Evolutionary conservation across 1,140 invertebrate species (phyloP).

Genomic region (Drosophila kepulauana): DNA sequence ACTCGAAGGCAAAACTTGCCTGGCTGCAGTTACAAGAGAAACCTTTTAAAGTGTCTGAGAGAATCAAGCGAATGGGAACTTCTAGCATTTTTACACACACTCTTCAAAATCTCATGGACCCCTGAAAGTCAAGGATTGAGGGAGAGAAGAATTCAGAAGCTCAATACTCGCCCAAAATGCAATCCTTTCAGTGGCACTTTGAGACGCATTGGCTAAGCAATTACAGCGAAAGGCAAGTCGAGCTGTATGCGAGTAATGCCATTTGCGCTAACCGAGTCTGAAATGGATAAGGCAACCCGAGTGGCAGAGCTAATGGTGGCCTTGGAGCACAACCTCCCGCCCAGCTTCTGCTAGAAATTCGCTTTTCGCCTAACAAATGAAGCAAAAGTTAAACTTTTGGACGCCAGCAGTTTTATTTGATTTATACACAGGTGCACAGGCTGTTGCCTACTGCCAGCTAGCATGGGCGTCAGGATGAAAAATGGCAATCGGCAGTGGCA

Average conservation of each 20-base stretch:
- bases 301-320: background rate
- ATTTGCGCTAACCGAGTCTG: slow-evolving; percentile 28
- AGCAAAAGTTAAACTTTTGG: slow-evolving; percentile 67
- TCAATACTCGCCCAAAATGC: background rate
- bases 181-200: slow-evolving; percentile 37
- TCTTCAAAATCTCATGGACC: background rate
- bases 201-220: slow-evolving; percentile 27
- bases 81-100: slow-evolving; percentile 16
- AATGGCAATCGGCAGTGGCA: slow-evolving; percentile 49
- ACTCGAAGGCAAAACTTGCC: slow-evolving; percentile 26
- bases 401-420: slow-evolving; percentile 62
- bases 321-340: slow-evolving; percentile 15
- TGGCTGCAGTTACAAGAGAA: background rate
- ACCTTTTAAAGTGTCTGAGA: background rate
- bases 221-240: slow-evolving; percentile 6
- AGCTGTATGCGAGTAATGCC: background rate
- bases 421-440: slow-evolving; percentile 45
- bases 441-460: slow-evolving; percentile 13
- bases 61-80: background rate
- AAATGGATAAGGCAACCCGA: slow-evolving; percentile 24
- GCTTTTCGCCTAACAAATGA: slow-evolving; percentile 59
- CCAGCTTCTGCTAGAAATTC: slow-evolving; percentile 28
- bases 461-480: slow-evolving; percentile 60
- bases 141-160: background rate
- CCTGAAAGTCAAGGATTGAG: background rate